Base-by-base conservation (phyloP, 2,888 invertebrate genomes). In the Cosmia trapezina region DNA sequence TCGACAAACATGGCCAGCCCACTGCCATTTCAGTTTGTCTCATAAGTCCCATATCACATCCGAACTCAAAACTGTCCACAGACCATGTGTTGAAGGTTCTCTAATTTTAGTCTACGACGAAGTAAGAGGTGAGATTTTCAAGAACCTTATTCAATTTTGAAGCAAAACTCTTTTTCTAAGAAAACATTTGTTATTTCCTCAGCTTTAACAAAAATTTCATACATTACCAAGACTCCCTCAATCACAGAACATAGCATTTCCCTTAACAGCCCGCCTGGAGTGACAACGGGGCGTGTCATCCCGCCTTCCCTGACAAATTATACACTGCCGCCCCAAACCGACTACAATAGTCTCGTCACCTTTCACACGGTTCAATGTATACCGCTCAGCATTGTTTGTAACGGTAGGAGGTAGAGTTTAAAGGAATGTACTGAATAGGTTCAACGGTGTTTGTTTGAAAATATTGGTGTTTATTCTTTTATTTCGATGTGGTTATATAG, bases 291-390 rank as follows among this genome's bases (percentile, higher is more conserved):
- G 94, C 93, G 94, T 90, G 89, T 74, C 91, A 88, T 80, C 83
- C 89, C 94, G 94, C 94, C 94, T 91, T 91, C 89, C 45, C 86
- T 86, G 88, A 91, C 93, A 89, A 91, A 93, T 93, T 92, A 92
- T 91, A 89, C 80, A 78, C 74, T 90, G 87, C 89, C 83, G 70
- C 81, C 80, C 81, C 71, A 79, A 64, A 70, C 61, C 43, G 14
- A 83, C 61, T 14, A 84, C 82, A 84, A 81, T 80, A 61, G 67
- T n/a, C 22, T 47, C 69, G 68, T 66, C 76, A 69, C 77, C 81
- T 63, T 78, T 82, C 78, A 73, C 70, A 75, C 71, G 71, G 53
- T 63, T 75, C 83, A 78, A 72, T 83, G 83, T 83, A 79, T 64
- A 63, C 57, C 28, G 63, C 54, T 45, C 12, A 70, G 51, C 56